Percentiles rank a stretch among this genome's conserved stretches.
Evolutionary conservation across 53 echinoderm and acorn worm species (phyloP).

Genomic region (Paracentrotus lividus): DNA sequence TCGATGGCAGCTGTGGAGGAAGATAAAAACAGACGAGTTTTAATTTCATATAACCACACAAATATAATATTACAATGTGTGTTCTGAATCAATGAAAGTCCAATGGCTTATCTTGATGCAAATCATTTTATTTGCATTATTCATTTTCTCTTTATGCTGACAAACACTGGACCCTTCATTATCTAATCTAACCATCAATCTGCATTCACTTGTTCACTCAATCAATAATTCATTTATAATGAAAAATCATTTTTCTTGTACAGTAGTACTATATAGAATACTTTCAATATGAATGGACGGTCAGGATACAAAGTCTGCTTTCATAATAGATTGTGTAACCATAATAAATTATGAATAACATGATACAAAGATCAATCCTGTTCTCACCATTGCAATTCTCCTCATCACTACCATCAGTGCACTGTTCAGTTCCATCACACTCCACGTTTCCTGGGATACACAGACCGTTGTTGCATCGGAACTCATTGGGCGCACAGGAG

Average conservation of each 20-base stretch:
- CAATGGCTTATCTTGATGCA: no score
- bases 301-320: no score
- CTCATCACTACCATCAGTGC: slow-evolving; percentile 88
- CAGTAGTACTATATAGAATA: no score
- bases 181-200: background rate
- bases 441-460: slow-evolving; percentile 62
- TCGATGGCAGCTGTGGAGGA: slow-evolving; percentile 26
- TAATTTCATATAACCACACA: background rate
- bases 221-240: background rate
- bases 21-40: background rate
- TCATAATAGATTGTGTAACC: no score
- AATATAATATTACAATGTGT: no score
- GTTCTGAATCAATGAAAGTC: no score
- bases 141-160: no score
- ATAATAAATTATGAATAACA: no score
- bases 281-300: no score
- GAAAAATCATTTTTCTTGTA: background rate
- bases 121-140: no score
- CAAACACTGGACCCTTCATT: background rate
- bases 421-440: slow-evolving; percentile 81
- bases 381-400: slow-evolving; percentile 24
- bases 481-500: slow-evolving; percentile 77
- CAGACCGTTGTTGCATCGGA: slow-evolving; percentile 80
- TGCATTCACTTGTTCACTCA: background rate
- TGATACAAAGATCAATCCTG: background rate